Conservation (phyloP, 92 coral and sea anemone species). For the Zoanthus solanderi region DNA sequence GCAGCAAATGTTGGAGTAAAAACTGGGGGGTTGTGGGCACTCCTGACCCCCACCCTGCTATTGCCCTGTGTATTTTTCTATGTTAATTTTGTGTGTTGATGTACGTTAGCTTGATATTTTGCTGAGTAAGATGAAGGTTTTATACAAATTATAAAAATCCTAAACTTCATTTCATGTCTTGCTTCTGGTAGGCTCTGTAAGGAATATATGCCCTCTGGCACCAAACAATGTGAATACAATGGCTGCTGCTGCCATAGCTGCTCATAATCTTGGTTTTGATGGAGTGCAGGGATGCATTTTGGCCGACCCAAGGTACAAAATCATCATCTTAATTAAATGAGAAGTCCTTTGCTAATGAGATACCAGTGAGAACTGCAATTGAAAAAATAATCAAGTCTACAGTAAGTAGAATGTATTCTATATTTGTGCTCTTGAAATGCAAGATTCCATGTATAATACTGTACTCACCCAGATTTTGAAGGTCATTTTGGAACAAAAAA, state of each 20-base stretch:
- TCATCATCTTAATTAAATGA: background rate
- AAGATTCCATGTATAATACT: no score
- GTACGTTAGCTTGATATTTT: no score
- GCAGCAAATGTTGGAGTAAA: no score
- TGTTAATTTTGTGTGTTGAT: no score
- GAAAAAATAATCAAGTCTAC: background rate
- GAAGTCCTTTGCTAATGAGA: background rate
- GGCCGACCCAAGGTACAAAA: slow-evolving; percentile 80
- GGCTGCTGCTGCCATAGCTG: slow-evolving; percentile 93
- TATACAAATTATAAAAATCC: background rate
- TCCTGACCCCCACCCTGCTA: no score
- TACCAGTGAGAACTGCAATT: background rate
- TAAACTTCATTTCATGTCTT: background rate
- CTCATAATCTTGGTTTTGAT: slow-evolving; percentile 87
- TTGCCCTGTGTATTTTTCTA: no score
- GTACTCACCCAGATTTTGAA: no score
- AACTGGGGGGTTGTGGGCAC: no score
- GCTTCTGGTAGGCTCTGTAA: slow-evolving; percentile 65
- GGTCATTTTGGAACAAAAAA: no score
- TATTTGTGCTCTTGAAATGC: background rate
- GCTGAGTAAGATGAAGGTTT: no score
- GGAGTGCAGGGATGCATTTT: slow-evolving; percentile 81
- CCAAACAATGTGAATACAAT: slow-evolving; percentile 91
- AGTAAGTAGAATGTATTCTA: background rate
- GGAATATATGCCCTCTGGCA: slow-evolving; percentile 85